Base-by-base conservation (phyloP, 2,797 vertebrate genomes). In the Nyctalus aviator region DNA sequence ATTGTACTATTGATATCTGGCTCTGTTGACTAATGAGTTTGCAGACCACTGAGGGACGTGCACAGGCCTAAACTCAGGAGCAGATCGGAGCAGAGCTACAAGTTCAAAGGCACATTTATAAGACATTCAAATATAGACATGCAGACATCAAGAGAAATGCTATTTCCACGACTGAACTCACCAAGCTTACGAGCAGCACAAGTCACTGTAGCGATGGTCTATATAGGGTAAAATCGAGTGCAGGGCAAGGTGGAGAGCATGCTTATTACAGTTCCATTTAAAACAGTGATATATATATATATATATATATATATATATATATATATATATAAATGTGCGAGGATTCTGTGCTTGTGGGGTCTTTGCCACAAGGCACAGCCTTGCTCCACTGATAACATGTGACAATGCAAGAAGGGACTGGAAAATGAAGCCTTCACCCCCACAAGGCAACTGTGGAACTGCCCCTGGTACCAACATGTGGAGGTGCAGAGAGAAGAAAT, bases 211-310 rank as follows among this genome's bases (percentile, higher is more conserved):
- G 57, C 17, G 50, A 84, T 78, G 90, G 59, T 85, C 64, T 87
- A 44, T 32, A 78, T 14, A 62, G 32, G 46, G 46, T 59, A 66
- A 71, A 92, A 91, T 78, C 82, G 66, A 50, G 46, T 62, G 37
- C 50, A 6, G 46, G 90, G 91, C 85, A 92, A 93, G 83, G 35
- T 37, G 77, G 55, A 93, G 57, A 4, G 1, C 59, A 35, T 90
- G 81, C 85, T 96, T 85, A 84, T 92, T 69, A 82, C 12, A 21
- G 64, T 71, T 94, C 84, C 57, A 79, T 95, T 86, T 82, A 41
- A 69, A 84, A 75, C 23, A 72, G 48, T 66, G 32, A 89, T 50
- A 18, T 30, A 62, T 20, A 57, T 8, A 37, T 41, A 89, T n/a
- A n/a, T n/a, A n/a, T n/a, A n/a, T n/a, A n/a, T n/a, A n/a, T n/a